Base-by-base conservation (phyloP, 2,888 invertebrate species). In the Sminthurides aquaticus region DNA sequence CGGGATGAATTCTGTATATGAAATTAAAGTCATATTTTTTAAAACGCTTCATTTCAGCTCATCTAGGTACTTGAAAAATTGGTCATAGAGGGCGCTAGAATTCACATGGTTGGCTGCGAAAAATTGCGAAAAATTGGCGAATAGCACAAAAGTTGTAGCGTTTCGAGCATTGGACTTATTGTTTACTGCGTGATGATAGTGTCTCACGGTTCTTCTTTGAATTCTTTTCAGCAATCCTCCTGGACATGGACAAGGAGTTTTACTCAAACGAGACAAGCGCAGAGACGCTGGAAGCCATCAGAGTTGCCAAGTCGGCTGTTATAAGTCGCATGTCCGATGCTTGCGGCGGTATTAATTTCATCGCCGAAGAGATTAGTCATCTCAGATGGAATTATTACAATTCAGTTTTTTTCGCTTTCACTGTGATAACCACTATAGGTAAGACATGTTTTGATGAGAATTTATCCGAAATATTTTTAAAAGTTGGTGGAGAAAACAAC, bases 381-480 rank as follows among this genome's bases (percentile, higher is more conserved):
- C 43, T 65, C 1, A 49, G 64, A 60, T 94, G 93, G 93, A 90
- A 90, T 76, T 92, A 89, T 79, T 92, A 91, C 78, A 92, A 93
- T 79, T 88, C 92, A 0, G 87, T 93, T 76, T 92, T 92, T 80
- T 93, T 93, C 78, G 88, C 91, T 2, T 88, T 93, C 75, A 93
- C 92, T 20, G 91, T 92, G 60, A 89, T 91, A 76, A 92, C 91
- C 77, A 94, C 93, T 3, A 90, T 94, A 73, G 94, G 90, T 89
- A 80, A 81, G 28, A 8, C 8, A 3, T 20, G 25, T 56, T 25
- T 43, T 22, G 8, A 11, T 62, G 26, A 64, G 18, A 48, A 48
- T 15, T 48, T 11, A 48, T 15, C 18, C 18, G 11, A 48, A 48
- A 48, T 11, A 48, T 15, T 18, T 18, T 48, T 48, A 48, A 48